A percentile compares a stretch with the other conserved stretches of the same genome.
These are phyloP conservation scores for Diceros bicornis DNA, from an alignment of 2,797 vertebrate species.

Conservation along the genomic window DNA sequence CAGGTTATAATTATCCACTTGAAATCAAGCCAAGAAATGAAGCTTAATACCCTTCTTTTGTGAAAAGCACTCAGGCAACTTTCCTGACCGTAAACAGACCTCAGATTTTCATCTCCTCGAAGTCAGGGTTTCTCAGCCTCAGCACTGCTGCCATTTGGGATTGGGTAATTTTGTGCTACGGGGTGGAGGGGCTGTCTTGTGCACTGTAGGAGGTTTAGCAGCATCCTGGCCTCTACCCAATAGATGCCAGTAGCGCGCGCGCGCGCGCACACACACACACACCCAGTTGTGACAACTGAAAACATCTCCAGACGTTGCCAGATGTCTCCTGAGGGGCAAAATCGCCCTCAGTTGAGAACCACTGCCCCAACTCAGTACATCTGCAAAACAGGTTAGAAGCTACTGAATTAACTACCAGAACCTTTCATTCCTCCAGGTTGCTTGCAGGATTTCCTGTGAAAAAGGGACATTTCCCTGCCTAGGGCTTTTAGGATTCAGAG, in stretches of 20 bases:
- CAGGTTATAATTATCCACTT: slow-evolving; percentile 80
- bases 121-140: not conserved
- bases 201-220: not conserved
- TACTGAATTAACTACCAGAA: not conserved
- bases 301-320: not conserved
- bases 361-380: not conserved
- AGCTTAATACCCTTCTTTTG: slow-evolving; percentile 49
- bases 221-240: not conserved
- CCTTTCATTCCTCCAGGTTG: not conserved
- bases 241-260: not conserved
- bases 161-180: not conserved
- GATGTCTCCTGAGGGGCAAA: not conserved
- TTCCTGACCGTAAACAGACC: slow-evolving; percentile 39
- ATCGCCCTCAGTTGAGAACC: not conserved
- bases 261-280: not conserved
- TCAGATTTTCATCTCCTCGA: slow-evolving; percentile 19
- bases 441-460: not conserved
- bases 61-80: slow-evolving; percentile 67
- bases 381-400: not conserved
- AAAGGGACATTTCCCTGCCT: not conserved
- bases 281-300: not conserved
- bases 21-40: slow-evolving; percentile 77
- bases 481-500: not conserved
- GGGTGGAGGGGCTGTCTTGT: not conserved
- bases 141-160: not conserved